Conservation (phyloP, 1,140 invertebrate species). For the Neuroterus valhalla region DNA sequence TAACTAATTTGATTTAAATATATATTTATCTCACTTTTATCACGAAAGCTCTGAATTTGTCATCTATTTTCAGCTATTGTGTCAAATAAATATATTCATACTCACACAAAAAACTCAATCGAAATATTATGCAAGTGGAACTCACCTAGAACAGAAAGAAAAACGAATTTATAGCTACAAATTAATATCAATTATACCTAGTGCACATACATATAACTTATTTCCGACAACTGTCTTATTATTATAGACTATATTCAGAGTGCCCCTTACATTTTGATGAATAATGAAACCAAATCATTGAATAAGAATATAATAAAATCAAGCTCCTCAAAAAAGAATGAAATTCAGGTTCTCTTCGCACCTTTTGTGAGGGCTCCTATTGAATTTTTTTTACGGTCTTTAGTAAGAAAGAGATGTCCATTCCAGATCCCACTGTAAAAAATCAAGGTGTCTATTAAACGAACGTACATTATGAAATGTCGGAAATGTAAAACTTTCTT, state of each 20-base stretch:
- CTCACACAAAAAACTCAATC: no score
- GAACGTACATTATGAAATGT: slow-evolving; percentile 19
- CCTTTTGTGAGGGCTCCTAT: slow-evolving; percentile 5
- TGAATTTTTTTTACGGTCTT: slow-evolving; percentile 25
- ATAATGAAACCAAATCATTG: neutral
- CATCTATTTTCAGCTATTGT: no score
- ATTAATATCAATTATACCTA: no score
- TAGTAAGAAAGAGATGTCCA: slow-evolving; percentile 20
- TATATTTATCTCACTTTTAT: no score
- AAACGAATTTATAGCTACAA: no score
- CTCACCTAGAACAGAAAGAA: no score
- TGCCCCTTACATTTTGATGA: neutral
- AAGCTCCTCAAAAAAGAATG: neutral
- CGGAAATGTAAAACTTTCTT: slow-evolving; percentile 31
- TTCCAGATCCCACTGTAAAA: slow-evolving; percentile 10
- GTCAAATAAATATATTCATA: no score
- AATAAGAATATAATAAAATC: slow-evolving; percentile 14
- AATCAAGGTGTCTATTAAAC: slow-evolving; percentile 29
- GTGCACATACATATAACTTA: no score
- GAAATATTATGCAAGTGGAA: no score
- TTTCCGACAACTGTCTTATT: neutral
- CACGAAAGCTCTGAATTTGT: no score
- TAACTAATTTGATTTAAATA: no score
- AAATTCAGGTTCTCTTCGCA: neutral
- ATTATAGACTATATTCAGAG: neutral